These are phyloP conservation scores for Diuraphis noxia DNA, from an alignment of 1,140 invertebrate genomes.

Conservation along the genomic window DNA sequence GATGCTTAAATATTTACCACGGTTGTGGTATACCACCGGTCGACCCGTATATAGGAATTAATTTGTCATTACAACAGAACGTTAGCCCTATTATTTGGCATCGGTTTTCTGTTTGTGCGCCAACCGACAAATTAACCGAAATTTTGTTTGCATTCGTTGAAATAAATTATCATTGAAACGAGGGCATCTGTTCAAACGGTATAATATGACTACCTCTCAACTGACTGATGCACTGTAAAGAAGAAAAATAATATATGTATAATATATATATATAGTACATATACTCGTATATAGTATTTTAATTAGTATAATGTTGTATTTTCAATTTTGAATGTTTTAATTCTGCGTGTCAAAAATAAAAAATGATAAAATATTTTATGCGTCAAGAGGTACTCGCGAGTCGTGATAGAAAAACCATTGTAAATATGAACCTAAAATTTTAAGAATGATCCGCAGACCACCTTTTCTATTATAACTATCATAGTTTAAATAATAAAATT, in stretches of 20 bases:
- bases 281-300: background rate
- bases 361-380: background rate
- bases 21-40: background rate
- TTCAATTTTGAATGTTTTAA: background rate
- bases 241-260: background rate
- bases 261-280: too few species aligned
- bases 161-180: slow-evolving; percentile 34
- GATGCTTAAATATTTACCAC: slow-evolving; percentile 41
- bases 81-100: slow-evolving; percentile 34
- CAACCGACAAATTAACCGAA: slow-evolving; percentile 48
- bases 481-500: background rate
- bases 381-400: background rate
- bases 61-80: slow-evolving; percentile 23
- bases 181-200: slow-evolving; percentile 22
- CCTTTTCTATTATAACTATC: background rate
- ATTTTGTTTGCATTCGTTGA: slow-evolving; percentile 30
- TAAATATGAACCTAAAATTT: background rate
- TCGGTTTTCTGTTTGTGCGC: slow-evolving; percentile 52
- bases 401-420: background rate
- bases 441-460: background rate
- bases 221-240: background rate
- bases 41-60: slow-evolving; percentile 47
- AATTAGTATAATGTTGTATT: background rate
- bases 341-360: background rate
- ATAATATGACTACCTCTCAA: background rate